Evolutionary conservation across 2,113 vertebrate species (phyloP), one percentile per base, ranked within the genome.

Genomic region (Hiodon alosoides): DNA sequence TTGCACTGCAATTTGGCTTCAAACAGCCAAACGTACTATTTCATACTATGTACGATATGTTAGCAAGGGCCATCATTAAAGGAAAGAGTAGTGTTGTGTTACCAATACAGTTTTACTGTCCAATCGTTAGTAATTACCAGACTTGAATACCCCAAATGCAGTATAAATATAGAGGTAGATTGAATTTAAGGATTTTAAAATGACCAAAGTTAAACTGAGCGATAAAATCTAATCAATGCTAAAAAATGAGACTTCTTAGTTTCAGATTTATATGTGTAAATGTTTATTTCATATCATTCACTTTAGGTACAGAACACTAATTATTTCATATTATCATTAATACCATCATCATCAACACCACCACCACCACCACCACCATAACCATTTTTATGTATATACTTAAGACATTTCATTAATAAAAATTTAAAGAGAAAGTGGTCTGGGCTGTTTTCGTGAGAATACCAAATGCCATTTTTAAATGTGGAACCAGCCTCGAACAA

Each of bases 241-340:
- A 13, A 16, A n/a, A 55, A 53, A 9, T 6, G 9, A 54, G 47
- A 46, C 3, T 6, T 51, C 9, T 31, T 65, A 57, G 71, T 68
- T 47, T 85, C 75, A 81, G 81, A 90, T 84, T 81, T 80, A 85
- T 86, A 84, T 88, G 84, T 87, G 87, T 87, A 87, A 87, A 88
- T 87, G 83, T 92, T 92, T 90, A 90, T 89, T 90, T 89, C 80
- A 83, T 85, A 87, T 85, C 81, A 87, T 87, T 86, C 70, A 81
- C 70, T 82, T 84, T 76, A 75, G 85, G 87, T 87, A 90, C 87
- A 89, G 85, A 89, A 90, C 87, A 91, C 84, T 85, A 83, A 87
- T 85, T 81, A 81, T 84, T 71, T 84, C 82, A 83, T 88, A 77
- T 84, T 85, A 87, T 87, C 79, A 81, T 84, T 81, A 88, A 86